Base-by-base conservation (phyloP, 2,888 invertebrate species). In the Gerosis bhagava region DNA sequence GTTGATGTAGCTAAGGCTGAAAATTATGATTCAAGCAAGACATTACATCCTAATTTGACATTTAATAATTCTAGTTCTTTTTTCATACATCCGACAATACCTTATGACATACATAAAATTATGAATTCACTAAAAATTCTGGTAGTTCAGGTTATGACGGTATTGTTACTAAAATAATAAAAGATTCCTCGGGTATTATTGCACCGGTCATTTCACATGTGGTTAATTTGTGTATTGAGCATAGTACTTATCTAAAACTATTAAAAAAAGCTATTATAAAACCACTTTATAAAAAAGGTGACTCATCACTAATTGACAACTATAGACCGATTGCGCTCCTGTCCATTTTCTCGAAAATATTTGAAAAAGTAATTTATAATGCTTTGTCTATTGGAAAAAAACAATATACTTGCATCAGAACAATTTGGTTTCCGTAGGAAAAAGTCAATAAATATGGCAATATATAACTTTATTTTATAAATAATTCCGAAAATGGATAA, bases 371-470 rank as follows among this genome's bases (percentile, higher is more conserved):
- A 0, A 40, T 49, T 6, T 44, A 36, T 29, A 41, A 44, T 7
- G 12, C 13, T 6, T 11, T 50, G 0, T 41, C 36, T 13, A 3
- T 43, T 53, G 7, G 43, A 50, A 41, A 26, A 10, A 7, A 34
- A 45, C 1, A 21, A 50, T 3, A 25, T 53, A 16, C 35, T 49
- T 8, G 19, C 34, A n/a, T 7, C 8, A 2, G 42, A 52, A 31
- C 52, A 49, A 35, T 39, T 43, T 10, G 49, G 52, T 7, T 52
- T 52, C 22, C 19, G 49, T 1, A 35, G 40, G 42, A 15, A 26
- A 24, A 32, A 35, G 29, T 7, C 36, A 21, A 34, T 17, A 12
- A 13, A 44, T 35, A 3, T 39, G 26, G 49, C 49, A 1, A 31
- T 39, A 5, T 34, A 44, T 28, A 17, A 32, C 3, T 32, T n/a